phyloP scores from a whole-genome alignment of 2,113 vertebrate species.

The Chloebia gouldiae region DNA sequence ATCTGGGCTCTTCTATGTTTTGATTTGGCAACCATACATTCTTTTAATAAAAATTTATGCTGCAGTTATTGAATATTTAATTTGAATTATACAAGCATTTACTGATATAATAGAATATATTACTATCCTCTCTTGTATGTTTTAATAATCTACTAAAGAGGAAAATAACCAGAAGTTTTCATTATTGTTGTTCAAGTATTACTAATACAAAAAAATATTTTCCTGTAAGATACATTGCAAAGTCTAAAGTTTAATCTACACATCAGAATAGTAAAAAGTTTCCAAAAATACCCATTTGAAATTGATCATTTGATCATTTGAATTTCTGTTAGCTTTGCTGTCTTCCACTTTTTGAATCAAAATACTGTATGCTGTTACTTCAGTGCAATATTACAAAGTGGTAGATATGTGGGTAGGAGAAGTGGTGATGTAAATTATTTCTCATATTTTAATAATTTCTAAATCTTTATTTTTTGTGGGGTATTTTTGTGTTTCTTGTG shows the following conservation, averaged over 20 bases:
- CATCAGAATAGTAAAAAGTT: neutral
- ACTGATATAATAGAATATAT: neutral
- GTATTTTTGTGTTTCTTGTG: neutral
- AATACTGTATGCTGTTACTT: neutral
- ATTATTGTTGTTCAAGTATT: neutral
- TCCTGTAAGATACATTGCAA: neutral
- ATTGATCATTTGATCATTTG: neutral
- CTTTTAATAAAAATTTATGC: neutral
- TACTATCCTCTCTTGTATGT: neutral
- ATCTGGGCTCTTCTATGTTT: neutral
- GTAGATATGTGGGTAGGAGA: neutral
- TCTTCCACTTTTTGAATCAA: neutral
- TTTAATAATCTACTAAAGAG: neutral
- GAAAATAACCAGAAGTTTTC: neutral
- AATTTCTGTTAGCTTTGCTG: neutral
- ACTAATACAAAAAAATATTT: neutral
- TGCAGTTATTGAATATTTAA: neutral
- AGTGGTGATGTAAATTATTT: neutral
- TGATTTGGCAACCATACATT: neutral
- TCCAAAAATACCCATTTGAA: neutral
- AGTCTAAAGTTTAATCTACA: neutral
- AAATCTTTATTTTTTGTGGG: neutral
- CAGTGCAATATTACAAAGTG: neutral
- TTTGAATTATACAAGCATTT: neutral
- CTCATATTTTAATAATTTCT: neutral